Evolutionary conservation across 2,797 vertebrate species (phyloP), one percentile per base, ranked within the genome.

Genomic region (Distichodus sexfasciatus): DNA sequence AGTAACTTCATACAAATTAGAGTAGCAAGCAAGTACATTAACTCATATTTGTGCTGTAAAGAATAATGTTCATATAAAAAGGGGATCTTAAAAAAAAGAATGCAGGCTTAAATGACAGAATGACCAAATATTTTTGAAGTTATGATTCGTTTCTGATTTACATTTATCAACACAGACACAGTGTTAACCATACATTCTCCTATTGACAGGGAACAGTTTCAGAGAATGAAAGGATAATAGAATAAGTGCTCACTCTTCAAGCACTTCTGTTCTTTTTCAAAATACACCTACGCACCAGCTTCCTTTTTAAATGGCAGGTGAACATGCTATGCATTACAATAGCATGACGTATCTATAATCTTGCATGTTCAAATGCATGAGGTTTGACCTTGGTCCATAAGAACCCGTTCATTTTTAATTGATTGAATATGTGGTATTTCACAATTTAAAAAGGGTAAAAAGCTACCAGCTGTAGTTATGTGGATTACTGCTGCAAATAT

Each of bases 401-500:
- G 35, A 58, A 41, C 19, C 55, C 19, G 41, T n/a, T 55, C 57
- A 17, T 17, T 47, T 71, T 48, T 33, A 60, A 60, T 53, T 71
- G 19, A 41, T 36, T 29, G 26, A 51, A 74, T 75, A 64, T 69
- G 65, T 19, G 33, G 51, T 46, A 66, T 55, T 40, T 55, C 21
- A 14, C 28, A 21, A 36, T 61, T 28, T 28, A 11, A 35, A 38
- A 12, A 35, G n/a, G 43, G 23, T 38, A 17, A 44, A n/a, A 54
- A 62, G 12, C 28, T 19, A 15, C 35, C 10, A n/a, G 26, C 24
- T 2, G 1, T 0, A 31, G 51, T 69, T 59, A 48, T 48, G 6
- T 53, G 55, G 6, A 28, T 48, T 59, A 36, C 9, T 17, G 3
- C 47, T 15, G 53, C 15, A 44, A 6, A 10, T 50, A 41, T 19